Evolutionary conservation across 2,797 vertebrate species (phyloP), one percentile per base, ranked within the genome.

Genomic region (Enteromius mattozi): DNA sequence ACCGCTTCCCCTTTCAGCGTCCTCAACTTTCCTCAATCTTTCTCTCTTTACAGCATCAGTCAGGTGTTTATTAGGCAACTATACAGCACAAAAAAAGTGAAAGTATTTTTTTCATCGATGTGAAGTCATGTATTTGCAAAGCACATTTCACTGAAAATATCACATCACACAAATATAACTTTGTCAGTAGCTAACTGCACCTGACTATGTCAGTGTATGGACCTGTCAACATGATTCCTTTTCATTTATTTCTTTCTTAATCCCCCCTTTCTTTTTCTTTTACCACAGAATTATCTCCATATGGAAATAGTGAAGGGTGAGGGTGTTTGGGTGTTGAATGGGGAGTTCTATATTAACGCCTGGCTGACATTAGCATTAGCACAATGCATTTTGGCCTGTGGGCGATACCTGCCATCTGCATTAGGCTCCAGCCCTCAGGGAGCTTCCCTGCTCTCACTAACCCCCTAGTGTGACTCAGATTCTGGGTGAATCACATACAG

Each of bases 301-400:
- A 97, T 97, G 96, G 97, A 98, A 98, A 98, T 98, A 95, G 94
- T 94, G 94, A 95, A 96, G 95, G 96, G 96, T 96, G 94, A 94
- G 95, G 95, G 69, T 19, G 10, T 69, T 96, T 97, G 95, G 95
- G 69, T 19, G 10, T 69, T 96, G 97, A 97, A 97, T 97, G 96
- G 51, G 68, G 96, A 98, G 97, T 96, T 98, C 97, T 99, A 98
- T 98, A 98, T 99, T 98, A 99, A 98, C 98, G 96, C 96, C 96
- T 95, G 95, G 96, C 96, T 98, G 97, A 98, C 97, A 97, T 98
- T 97, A 97, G 94, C 96, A 99, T 99, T 99, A 97, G 96, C 98
- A 99, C 99, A 99, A 98, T 99, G 97, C 95, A 95, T 96, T 94
- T 92, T 96, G 96, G 97, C 97, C 97, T 95, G 91, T 90, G 96